Percentiles rank a stretch among this genome's conserved stretches.
Conservation (phyloP, 2,888 invertebrate genomes). For the Zygogramma bicolorata region DNA sequence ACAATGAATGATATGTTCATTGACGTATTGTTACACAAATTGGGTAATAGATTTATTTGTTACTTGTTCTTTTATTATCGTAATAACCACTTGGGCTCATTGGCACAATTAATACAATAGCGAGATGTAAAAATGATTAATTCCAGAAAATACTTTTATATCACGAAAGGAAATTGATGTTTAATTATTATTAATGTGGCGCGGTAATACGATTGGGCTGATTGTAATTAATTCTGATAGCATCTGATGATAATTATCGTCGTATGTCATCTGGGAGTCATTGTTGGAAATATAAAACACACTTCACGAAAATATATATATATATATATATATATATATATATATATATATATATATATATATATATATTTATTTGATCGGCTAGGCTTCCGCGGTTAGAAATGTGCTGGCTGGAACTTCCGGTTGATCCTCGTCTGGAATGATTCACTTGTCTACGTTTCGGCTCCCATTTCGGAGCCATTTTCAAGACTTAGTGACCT, state of each 20-base stretch:
- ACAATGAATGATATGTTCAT: conserved; percentile 37
- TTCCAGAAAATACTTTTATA: conserved; percentile 48
- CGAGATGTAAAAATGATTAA: conserved; percentile 55
- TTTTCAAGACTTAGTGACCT: too few relatives aligned
- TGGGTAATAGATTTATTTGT: conserved; percentile 52
- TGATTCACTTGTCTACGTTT: too few relatives aligned
- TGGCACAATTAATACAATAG: conserved; percentile 60
- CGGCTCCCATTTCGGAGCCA: too few relatives aligned
- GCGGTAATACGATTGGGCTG: conserved; percentile 62
- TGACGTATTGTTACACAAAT: conserved; percentile 46
- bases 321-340: too few relatives aligned
- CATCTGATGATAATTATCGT: conserved; percentile 12
- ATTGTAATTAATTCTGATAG: conserved; percentile 10
- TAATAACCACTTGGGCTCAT: conserved; percentile 54
- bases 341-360: too few relatives aligned
- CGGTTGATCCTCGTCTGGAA: too few relatives aligned
- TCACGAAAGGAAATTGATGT: conserved; percentile 53
- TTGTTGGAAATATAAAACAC: not conserved
- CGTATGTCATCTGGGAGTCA: not conserved
- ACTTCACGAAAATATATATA: too few relatives aligned
- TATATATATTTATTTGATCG: too few relatives aligned
- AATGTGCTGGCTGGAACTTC: too few relatives aligned
- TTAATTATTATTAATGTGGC: conserved; percentile 59
- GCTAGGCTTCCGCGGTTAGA: too few relatives aligned
- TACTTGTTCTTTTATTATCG: conserved; percentile 52